These are phyloP conservation scores for Cottoperca gobio DNA, from an alignment of 2,797 vertebrate species.

Conservation along the genomic window DNA sequence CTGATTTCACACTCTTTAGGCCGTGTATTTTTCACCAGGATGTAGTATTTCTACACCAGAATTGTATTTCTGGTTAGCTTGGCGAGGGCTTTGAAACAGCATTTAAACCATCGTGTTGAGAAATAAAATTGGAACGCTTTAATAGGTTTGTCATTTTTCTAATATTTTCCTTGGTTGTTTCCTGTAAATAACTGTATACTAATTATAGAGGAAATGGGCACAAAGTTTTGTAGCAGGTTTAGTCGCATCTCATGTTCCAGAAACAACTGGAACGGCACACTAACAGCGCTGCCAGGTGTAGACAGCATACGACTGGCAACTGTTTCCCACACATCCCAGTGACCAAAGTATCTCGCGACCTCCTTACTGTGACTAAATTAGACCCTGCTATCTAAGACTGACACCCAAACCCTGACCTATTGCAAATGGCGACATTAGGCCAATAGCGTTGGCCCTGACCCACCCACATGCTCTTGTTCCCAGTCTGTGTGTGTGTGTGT, in stretches of 20 bases:
- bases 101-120: background rate
- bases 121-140: background rate
- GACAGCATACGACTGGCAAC: conserved; percentile 82
- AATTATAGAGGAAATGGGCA: too few species aligned
- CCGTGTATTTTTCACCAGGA: background rate
- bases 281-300: conserved; percentile 68
- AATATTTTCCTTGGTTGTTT: too few species aligned
- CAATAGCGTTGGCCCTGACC: conserved; percentile 30
- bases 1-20: background rate
- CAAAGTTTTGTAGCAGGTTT: too few species aligned
- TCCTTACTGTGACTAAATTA: conserved; percentile 78
- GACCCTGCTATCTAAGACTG: conserved; percentile 75
- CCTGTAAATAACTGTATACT: too few species aligned
- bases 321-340: conserved; percentile 81
- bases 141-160: background rate
- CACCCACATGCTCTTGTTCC: conserved; percentile 43
- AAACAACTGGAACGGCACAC: conserved; percentile 57
- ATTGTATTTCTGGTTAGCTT: background rate
- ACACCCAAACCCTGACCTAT: conserved; percentile 62
- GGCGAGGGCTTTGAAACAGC: background rate
- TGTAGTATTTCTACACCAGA: background rate
- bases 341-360: conserved; percentile 74
- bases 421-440: conserved; percentile 70
- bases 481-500: conserved; percentile 7
- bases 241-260: conserved; percentile 45